Evolutionary conservation across 2,113 vertebrate genomes (phyloP).

Genomic region (Percopsis transmontana): DNA sequence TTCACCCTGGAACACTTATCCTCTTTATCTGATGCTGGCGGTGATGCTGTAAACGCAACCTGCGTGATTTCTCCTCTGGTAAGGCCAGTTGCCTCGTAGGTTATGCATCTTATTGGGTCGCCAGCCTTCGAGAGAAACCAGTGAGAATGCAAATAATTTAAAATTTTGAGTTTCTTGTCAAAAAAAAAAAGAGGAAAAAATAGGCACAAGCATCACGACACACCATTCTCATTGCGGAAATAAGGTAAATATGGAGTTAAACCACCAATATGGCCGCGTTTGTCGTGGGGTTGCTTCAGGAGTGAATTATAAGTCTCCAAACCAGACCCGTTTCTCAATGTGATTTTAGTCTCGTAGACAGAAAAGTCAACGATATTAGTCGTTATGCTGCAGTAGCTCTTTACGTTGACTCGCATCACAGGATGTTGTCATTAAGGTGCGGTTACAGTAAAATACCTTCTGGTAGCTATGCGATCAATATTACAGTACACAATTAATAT

Average conservation of each 20-base stretch:
- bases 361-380: conserved; percentile 57
- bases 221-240: conserved; percentile 47
- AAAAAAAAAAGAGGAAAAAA: too few relatives aligned
- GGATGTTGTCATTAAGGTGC: conserved; percentile 77
- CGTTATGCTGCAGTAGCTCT: conserved; percentile 59
- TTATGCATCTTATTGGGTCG: conserved; percentile 10
- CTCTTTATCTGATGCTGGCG: conserved; percentile 62
- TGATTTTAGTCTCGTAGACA: conserved; percentile 15
- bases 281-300: conserved; percentile 18
- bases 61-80: conserved; percentile 70
- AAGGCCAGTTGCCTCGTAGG: conserved; percentile 56
- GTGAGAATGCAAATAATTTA: conserved; percentile 24
- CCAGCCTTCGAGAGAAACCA: background rate
- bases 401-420: conserved; percentile 62
- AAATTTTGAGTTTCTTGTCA: conserved; percentile 28
- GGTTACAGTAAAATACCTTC: conserved; percentile 53
- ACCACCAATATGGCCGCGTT: conserved; percentile 60
- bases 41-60: conserved; percentile 69
- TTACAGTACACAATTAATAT: background rate
- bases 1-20: conserved; percentile 55
- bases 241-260: conserved; percentile 55
- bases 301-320: conserved; percentile 36
- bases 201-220: conserved; percentile 54
- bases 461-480: background rate
- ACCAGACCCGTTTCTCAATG: conserved; percentile 6